Evolutionary conservation across 2,888 invertebrate species (phyloP).

Genomic region (Pachycephus smyrnensis): DNA sequence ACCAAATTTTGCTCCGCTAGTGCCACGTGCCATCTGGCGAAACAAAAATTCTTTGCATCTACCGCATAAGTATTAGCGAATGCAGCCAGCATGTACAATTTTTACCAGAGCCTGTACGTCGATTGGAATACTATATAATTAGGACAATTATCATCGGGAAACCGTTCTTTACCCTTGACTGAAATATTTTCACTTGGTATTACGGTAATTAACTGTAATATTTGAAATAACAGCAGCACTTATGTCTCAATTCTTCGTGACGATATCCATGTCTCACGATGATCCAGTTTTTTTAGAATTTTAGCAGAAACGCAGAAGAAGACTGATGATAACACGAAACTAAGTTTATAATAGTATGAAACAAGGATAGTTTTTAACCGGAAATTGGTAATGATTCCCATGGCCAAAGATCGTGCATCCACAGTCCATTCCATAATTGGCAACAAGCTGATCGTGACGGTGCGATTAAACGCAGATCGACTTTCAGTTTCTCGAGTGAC

Average conservation of each 20-base stretch:
- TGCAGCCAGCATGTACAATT: background rate
- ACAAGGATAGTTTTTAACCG: background rate
- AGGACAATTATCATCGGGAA: too few relatives aligned
- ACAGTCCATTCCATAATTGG: background rate
- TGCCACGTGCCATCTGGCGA: background rate
- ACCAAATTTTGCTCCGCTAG: background rate
- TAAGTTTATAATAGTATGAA: too few relatives aligned
- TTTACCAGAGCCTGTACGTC: background rate
- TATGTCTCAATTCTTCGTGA: background rate
- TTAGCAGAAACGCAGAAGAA: too few relatives aligned
- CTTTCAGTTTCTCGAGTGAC: constrained; percentile 37
- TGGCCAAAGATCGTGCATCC: background rate
- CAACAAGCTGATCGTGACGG: background rate
- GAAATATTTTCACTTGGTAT: too few relatives aligned
- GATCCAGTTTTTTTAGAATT: too few relatives aligned
- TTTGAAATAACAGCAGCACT: too few relatives aligned
- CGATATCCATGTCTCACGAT: too few relatives aligned
- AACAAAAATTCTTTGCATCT: background rate
- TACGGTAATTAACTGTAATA: too few relatives aligned
- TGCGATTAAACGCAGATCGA: constrained; percentile 18
- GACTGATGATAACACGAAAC: too few relatives aligned
- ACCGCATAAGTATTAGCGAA: background rate
- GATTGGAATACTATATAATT: background rate
- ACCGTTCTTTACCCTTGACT: too few relatives aligned
- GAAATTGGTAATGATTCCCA: background rate